Base-by-base conservation (phyloP, 2,797 vertebrate species). In the Lerista edwardsae region DNA sequence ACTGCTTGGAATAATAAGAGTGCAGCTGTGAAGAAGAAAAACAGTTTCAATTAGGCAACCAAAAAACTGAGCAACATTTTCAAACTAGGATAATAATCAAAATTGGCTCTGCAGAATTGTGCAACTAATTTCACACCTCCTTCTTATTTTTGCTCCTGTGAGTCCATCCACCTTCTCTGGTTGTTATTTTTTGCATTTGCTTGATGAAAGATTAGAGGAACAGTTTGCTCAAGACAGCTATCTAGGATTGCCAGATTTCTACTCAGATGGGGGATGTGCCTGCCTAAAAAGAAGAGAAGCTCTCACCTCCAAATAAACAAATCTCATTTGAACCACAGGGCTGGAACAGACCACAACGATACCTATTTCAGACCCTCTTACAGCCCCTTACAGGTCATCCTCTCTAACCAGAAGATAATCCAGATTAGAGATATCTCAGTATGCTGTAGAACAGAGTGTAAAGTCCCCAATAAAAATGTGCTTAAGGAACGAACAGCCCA, bases 41-140 rank as follows among this genome's bases (percentile, higher is more conserved):
- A 17, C 69, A 27, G 36, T 74, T 83, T 19, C 75, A 39, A 17
- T 61, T 84, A 65, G 36, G 61, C 36, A 31, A n/a, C 47, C 78
- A 27, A 76, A 55, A 75, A 55, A 68, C 25, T 1, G 14, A 87
- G 77, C 27, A 69, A 65, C 34, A 21, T 82, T 34, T 78, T 12
- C 23, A 31, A 68, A 80, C 79, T 0, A n/a, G 44, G 83, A 0
- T 31, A 39, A n/a, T 73, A 19, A 79, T 1, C n/a, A 39, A 78
- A 74, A 68, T 47, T 17, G 25, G 34, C 7, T 36, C 1, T 0
- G 2, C 1, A 14, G 69, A 65, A 39, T 47, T 1, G 47, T 77
- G 41, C 39, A 81, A 85, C 80, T 84, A 9, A 2, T 31, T 64
- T 79, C 92, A 86, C 82, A 64, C 73, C 5, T 39, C 57, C 0